phyloP scores from a whole-genome alignment of 2,888 invertebrate genomes.

The Chironomus tentans region DNA sequence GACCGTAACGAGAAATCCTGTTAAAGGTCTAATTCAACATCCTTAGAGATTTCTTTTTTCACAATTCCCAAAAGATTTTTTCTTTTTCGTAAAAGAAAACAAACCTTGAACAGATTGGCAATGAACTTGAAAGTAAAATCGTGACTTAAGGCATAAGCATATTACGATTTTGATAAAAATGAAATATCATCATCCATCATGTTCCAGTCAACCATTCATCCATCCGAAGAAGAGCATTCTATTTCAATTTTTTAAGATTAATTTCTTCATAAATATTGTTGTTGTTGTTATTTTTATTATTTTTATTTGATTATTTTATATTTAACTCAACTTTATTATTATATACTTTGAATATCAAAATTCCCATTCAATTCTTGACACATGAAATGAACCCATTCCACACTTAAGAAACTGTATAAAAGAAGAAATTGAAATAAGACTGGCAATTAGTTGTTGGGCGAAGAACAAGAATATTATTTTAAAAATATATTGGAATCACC shows the following conservation, averaged over 20 bases:
- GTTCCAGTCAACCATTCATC: background rate
- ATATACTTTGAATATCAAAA: background rate
- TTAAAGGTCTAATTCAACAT: background rate
- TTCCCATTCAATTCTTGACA: background rate
- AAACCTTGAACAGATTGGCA: conserved; percentile 6
- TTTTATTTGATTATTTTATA: too few relatives aligned
- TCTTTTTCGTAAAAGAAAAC: background rate
- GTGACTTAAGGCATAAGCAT: background rate
- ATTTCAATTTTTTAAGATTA: background rate
- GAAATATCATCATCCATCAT: background rate
- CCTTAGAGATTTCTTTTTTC: background rate
- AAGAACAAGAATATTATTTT: background rate
- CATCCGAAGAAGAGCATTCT: background rate
- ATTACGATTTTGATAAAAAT: background rate
- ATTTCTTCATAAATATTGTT: background rate
- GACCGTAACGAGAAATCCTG: background rate
- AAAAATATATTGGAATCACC: background rate
- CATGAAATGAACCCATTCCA: background rate
- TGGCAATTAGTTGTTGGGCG: background rate
- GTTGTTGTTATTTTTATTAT: background rate
- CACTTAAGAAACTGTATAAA: background rate
- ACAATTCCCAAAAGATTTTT: background rate
- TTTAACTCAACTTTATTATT: too few relatives aligned
- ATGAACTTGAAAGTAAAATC: background rate
- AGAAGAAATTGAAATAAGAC: background rate